Conservation (phyloP, 2,888 invertebrate genomes). For the Copidosoma aretas region DNA sequence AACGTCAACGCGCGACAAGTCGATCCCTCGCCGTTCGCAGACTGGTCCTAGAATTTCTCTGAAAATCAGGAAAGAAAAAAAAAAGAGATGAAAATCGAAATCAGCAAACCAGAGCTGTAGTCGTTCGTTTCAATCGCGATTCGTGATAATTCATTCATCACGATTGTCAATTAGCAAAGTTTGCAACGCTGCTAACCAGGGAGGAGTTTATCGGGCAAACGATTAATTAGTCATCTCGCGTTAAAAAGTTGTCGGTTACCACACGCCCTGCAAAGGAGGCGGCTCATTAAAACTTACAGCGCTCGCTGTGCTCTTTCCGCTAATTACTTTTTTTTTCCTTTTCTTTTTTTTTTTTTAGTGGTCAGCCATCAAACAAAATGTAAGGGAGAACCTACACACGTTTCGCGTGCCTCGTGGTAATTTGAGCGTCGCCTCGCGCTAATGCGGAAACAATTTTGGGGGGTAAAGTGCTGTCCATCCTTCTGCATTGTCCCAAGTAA, state of each 20-base stretch:
- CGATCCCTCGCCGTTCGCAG: slow-evolving; percentile 73
- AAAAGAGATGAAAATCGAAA: neutral
- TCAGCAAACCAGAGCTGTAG: neutral
- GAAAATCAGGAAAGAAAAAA: slow-evolving; percentile 48
- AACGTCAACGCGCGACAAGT: slow-evolving; percentile 69
- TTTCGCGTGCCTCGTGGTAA: no score
- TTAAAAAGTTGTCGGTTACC: slow-evolving; percentile 3
- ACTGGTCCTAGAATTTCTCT: slow-evolving; percentile 72
- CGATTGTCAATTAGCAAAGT: neutral
- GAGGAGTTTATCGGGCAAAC: neutral
- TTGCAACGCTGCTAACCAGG: neutral
- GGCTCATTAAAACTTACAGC: neutral
- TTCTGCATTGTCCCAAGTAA: no score
- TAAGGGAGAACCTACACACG: no score
- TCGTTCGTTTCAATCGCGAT: neutral
- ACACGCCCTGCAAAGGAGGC: neutral
- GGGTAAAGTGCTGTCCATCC: no score
- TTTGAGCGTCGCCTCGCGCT: no score
- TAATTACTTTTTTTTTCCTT: neutral
- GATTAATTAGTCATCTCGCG: slow-evolving; percentile 11
- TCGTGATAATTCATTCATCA: neutral
- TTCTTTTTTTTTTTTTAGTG: no score
- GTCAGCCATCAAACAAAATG: no score
- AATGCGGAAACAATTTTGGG: no score
- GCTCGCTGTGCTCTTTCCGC: neutral